Percentiles rank a stretch among this genome's conserved stretches.
Evolutionary conservation across 1,140 invertebrate genomes (phyloP).

Genomic region (Homalodisca vitripennis): DNA sequence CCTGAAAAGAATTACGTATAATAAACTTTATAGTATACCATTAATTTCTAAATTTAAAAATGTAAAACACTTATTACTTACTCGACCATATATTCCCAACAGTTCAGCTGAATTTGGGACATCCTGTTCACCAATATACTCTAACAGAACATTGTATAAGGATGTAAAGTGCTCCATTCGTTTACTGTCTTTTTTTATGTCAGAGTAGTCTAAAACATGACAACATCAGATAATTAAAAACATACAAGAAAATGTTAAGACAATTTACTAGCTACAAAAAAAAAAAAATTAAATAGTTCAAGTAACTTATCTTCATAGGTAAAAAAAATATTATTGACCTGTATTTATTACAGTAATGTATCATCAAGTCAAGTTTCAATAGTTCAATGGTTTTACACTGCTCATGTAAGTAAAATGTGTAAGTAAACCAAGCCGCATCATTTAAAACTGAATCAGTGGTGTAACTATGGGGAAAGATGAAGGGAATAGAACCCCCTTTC

Average conservation of each 20-base stretch:
- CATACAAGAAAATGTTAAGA: neutral
- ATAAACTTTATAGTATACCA: neutral
- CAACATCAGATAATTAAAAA: neutral
- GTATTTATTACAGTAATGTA: neutral
- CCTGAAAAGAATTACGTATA: neutral
- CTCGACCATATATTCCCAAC: constrained; percentile 76
- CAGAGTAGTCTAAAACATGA: constrained; percentile 67
- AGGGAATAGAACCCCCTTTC: too few relatives aligned
- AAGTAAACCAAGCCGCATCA: too few relatives aligned
- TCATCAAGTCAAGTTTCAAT: neutral
- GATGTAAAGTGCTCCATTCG: constrained; percentile 74
- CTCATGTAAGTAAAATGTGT: too few relatives aligned
- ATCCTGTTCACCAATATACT: constrained; percentile 62
- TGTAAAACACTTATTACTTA: constrained; percentile 48
- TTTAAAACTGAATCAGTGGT: too few relatives aligned
- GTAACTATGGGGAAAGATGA: too few relatives aligned
- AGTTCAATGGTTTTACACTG: too few relatives aligned
- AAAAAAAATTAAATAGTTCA: neutral
- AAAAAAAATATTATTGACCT: neutral
- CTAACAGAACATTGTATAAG: constrained; percentile 61
- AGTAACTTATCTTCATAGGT: neutral
- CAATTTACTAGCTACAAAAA: neutral
- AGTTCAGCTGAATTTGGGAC: constrained; percentile 76
- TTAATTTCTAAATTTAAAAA: neutral
- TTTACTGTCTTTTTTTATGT: constrained; percentile 68